Conservation (phyloP, 2,797 vertebrate genomes). For the Phoeniculus purpureus region DNA sequence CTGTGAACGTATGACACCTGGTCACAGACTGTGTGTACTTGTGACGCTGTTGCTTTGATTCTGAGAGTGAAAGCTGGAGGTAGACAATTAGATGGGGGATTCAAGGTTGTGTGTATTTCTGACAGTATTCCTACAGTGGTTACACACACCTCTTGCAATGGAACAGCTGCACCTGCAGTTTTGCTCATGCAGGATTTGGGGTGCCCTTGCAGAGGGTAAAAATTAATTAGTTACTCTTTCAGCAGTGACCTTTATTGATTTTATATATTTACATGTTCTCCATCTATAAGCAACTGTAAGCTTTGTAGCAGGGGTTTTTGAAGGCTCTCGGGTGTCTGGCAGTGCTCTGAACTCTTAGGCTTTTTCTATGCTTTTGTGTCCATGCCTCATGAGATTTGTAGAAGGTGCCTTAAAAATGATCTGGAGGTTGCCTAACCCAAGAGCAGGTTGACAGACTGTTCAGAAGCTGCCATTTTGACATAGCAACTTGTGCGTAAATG, state of each 20-base stretch:
- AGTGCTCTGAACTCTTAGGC: background rate
- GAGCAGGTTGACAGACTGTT: background rate
- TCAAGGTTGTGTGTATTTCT: background rate
- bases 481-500: background rate
- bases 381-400: background rate
- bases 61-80: background rate
- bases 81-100: background rate
- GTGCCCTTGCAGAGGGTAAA: background rate
- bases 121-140: background rate
- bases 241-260: background rate
- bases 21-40: background rate
- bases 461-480: background rate
- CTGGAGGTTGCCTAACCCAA: background rate
- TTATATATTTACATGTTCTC: background rate
- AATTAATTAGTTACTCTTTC: background rate
- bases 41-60: conserved; percentile 11
- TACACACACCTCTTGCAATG: background rate
- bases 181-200: background rate
- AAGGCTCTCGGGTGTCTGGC: background rate
- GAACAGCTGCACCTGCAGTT: background rate
- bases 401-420: background rate
- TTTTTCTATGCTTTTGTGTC: background rate
- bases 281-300: background rate
- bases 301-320: background rate
- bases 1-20: background rate